These are phyloP conservation scores for Reticulitermes speratus DNA, from an alignment of 1,140 invertebrate genomes.

Conservation along the genomic window DNA sequence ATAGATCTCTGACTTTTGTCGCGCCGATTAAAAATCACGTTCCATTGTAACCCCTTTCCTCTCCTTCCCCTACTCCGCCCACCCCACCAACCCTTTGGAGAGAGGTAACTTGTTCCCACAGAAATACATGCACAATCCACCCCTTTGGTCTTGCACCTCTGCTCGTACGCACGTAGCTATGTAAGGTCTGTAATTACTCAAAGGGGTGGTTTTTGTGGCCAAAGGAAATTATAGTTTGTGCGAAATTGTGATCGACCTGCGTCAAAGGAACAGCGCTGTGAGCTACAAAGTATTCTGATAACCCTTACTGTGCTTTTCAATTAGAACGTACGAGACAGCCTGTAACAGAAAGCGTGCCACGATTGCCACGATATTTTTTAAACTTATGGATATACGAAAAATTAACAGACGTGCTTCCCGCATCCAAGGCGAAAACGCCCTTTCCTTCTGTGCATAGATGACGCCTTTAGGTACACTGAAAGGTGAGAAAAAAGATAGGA, in stretches of 20 bases:
- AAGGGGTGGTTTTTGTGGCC: background rate
- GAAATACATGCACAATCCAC: background rate
- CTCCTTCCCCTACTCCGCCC: background rate
- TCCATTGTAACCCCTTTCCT: background rate
- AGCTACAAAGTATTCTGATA: background rate
- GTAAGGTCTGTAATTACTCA: conserved; percentile 11
- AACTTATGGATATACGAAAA: background rate
- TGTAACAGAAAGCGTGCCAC: background rate
- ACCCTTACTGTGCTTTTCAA: background rate
- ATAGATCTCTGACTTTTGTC: conserved; percentile 5
- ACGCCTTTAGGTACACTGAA: background rate
- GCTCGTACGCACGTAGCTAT: background rate
- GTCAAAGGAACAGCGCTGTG: background rate
- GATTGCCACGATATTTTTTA: too few species aligned
- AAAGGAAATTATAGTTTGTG: conserved; percentile 4
- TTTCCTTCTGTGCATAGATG: background rate
- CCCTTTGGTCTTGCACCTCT: conserved; percentile 5
- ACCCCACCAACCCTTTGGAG: background rate
- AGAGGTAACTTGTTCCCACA: conserved; percentile 20
- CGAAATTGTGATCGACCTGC: background rate
- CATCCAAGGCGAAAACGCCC: background rate
- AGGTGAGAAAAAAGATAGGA: background rate
- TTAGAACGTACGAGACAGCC: background rate
- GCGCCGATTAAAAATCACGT: conserved; percentile 24
- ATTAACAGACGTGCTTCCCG: background rate